Percentiles rank a stretch among this genome's conserved stretches.
Conservation (phyloP, 2,797 vertebrate genomes). For the Mycteria americana region DNA sequence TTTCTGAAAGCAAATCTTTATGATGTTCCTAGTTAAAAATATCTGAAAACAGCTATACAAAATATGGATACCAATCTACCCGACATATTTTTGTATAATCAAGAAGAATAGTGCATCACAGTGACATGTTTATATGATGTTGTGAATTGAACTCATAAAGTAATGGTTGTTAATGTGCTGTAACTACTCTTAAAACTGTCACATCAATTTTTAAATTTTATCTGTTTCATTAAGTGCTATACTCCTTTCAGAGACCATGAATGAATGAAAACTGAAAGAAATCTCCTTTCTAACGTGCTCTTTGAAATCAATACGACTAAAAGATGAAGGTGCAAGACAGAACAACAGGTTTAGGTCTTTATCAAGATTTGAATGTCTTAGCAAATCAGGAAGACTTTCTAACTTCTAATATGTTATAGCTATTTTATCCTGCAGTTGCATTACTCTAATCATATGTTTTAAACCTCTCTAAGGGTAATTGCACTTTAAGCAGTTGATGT, state of each 20-base stretch:
- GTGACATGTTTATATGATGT: neutral
- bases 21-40: neutral
- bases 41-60: neutral
- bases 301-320: neutral
- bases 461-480: neutral
- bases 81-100: neutral
- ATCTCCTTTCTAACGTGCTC: neutral
- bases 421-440: neutral
- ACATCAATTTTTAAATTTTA: neutral
- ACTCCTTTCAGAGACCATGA: neutral
- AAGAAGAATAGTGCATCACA: neutral
- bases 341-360: neutral
- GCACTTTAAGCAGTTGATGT: neutral
- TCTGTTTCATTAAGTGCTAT: neutral
- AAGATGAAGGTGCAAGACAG: neutral
- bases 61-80: neutral
- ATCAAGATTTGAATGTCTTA: neutral
- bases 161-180: neutral
- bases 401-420: rapidly evolving
- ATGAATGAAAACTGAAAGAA: neutral
- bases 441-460: neutral
- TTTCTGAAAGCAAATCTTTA: neutral
- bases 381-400: neutral
- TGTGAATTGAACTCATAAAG: neutral
- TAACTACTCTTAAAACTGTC: neutral